Base-by-base conservation (phyloP, 2,888 invertebrate species). In the Cerastis rubricosa region DNA sequence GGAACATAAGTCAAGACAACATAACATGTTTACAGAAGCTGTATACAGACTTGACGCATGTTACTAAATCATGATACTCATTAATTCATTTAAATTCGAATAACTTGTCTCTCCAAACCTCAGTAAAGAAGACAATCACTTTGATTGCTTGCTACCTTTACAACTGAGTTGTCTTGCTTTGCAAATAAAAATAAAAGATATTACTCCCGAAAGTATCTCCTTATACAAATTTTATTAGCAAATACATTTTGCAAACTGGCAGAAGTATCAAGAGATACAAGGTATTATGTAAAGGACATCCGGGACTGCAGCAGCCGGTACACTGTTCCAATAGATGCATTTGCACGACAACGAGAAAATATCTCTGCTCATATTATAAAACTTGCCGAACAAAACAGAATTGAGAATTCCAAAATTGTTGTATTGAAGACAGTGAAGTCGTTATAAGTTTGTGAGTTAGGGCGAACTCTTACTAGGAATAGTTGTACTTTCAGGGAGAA, bases 301-400 rank as follows among this genome's bases (percentile, higher is more conserved):
- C 74, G 76, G 67, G 74, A 70, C 73, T 57, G 67, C 9, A 71
- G 79, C 81, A 78, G 78, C 47, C 78, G 84, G 76, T 65, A 66
- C 74, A 64, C 64, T 78, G 51, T 66, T 69, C 76, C 79, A 72
- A 78, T 80, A 83, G 64, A 82, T 69, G 74, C 78, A 83, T 80
- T 77, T 65, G 75, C 66, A 76, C 71, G 40, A 81, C 64, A 71
- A 70, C 75, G 71, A 74, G 35, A 63, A 83, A 70, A 80, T 85
- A 80, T 78, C 43, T 76, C 54, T 71, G 67, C 63, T 72, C 74
- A 83, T 85, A 81, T 85, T 84, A 81, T 81, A 76, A 80, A 80
- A 80, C 68, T 78, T 78, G 12, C 73, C 29, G 57, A 74, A 80
- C 73, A 71, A 74, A n/a, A 75, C 65, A 67, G 61, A 17, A 65